phyloP scores from a whole-genome alignment of 2,113 vertebrate species.

The Vulpes ferrilata region DNA sequence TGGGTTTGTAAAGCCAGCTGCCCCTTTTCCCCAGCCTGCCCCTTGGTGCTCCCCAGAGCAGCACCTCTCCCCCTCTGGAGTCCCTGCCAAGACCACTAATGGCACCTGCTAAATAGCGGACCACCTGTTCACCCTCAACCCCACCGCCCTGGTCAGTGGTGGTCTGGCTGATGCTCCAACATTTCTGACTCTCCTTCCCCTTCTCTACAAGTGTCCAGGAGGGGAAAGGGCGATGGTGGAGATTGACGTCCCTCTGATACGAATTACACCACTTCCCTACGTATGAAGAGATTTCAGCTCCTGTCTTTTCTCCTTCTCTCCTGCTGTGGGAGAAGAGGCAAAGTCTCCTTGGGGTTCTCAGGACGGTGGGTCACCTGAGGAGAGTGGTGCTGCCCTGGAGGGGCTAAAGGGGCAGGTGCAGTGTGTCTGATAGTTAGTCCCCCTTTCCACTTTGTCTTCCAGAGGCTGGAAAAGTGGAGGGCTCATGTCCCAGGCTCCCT shows the following conservation, averaged over 20 bases:
- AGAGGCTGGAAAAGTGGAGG: neutral
- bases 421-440: neutral
- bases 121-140: rapidly evolving
- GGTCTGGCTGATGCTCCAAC: neutral
- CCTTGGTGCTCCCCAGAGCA: neutral
- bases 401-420: rapidly evolving
- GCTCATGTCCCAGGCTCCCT: neutral
- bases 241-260: neutral
- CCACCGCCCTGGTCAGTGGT: neutral
- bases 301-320: neutral
- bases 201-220: neutral
- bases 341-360: neutral
- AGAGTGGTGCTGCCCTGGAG: neutral
- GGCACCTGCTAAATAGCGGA: neutral
- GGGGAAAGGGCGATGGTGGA: neutral
- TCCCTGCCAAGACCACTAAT: neutral
- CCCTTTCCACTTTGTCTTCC: neutral
- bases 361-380: neutral
- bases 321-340: neutral
- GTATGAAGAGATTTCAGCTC: neutral
- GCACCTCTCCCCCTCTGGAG: neutral
- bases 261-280: rapidly evolving
- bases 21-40: neutral
- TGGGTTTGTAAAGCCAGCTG: neutral
- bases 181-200: neutral